These are phyloP conservation scores for Drosophila eohydei DNA, from an alignment of 2,888 invertebrate genomes.

Conservation along the genomic window DNA sequence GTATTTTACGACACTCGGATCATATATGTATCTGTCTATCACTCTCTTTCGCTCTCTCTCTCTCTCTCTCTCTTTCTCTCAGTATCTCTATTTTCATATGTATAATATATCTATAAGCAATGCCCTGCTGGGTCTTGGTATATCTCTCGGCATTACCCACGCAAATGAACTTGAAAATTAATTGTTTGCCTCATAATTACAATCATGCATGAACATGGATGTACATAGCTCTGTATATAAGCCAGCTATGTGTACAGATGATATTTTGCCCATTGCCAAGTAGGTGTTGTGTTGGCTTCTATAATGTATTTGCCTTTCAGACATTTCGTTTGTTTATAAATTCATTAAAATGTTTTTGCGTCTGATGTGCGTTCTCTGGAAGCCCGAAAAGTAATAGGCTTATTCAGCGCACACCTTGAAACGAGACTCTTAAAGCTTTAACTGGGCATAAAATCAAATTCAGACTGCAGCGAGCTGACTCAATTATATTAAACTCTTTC, in stretches of 20 bases:
- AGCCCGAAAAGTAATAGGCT: constrained; percentile 8
- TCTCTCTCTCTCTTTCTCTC: not conserved
- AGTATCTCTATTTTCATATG: constrained; percentile 29
- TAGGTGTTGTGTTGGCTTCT: constrained; percentile 64
- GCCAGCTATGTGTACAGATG: constrained; percentile 19
- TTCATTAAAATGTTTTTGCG: constrained; percentile 49
- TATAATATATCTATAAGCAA: constrained; percentile 32
- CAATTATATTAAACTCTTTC: not conserved
- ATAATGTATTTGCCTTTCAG: constrained; percentile 62
- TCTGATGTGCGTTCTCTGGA: constrained; percentile 26
- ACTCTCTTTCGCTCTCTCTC: not conserved
- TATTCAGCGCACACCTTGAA: not conserved
- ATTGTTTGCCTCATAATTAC: constrained; percentile 67
- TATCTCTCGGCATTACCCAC: constrained; percentile 54
- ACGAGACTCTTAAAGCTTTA: not conserved
- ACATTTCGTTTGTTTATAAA: constrained; percentile 71
- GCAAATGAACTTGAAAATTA: constrained; percentile 77
- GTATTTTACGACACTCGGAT: constrained; percentile 12
- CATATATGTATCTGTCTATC: constrained; percentile 25
- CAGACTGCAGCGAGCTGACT: not conserved
- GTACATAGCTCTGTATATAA: constrained; percentile 17
- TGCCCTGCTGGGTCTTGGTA: constrained; percentile 56
- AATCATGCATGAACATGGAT: constrained; percentile 27
- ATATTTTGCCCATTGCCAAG: constrained; percentile 53
- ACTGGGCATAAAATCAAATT: not conserved